These are phyloP conservation scores for Chelidonichthys spinosus DNA, from an alignment of 2,797 vertebrate genomes.

Conservation along the genomic window DNA sequence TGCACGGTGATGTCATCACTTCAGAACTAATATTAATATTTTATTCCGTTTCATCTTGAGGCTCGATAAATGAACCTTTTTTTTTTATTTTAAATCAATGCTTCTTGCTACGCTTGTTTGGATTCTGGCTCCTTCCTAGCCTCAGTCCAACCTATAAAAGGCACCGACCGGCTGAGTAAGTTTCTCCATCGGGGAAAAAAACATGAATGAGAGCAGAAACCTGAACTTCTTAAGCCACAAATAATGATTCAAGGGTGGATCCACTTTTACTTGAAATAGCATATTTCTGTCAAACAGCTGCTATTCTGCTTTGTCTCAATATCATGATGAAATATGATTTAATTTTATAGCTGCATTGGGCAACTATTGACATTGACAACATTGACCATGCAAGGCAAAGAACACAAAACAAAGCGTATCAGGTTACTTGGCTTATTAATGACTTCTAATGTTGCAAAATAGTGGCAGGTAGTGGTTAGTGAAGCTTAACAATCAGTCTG, in stretches of 20 bases:
- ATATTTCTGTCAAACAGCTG: conserved; percentile 1
- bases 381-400: conserved; percentile 6
- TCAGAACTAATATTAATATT: not conserved
- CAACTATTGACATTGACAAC: conserved; percentile 18
- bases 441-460: not conserved
- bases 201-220: not conserved
- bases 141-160: conserved; percentile 22
- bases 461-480: not conserved
- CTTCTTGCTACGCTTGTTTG: conserved; percentile 32
- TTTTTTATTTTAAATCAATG: not conserved
- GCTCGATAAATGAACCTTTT: not conserved
- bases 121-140: conserved; percentile 22
- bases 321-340: conserved; percentile 11
- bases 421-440: not conserved
- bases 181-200: conserved; percentile 10
- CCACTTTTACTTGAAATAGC: not conserved
- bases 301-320: conserved; percentile 11
- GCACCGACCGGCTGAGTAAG: not conserved
- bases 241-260: not conserved
- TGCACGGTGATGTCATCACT: not conserved
- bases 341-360: conserved; percentile 14
- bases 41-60: conserved; percentile 16
- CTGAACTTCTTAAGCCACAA: not conserved
- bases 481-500: not conserved
- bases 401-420: conserved; percentile 5